Conservation (phyloP, 2,888 invertebrate species). For the Dilophus febrilis region DNA sequence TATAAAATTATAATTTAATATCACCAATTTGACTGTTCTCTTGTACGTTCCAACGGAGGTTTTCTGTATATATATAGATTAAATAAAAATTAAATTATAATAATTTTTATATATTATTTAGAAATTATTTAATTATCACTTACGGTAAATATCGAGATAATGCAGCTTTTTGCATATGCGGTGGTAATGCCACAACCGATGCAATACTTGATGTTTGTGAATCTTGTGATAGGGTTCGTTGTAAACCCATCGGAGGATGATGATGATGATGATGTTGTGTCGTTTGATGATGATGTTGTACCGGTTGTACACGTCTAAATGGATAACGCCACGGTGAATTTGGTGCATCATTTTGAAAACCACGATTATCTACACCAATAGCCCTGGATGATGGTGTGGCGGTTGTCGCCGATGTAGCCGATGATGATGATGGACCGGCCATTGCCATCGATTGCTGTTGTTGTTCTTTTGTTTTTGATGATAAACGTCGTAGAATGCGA, state of each 20-base stretch:
- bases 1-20: not conserved
- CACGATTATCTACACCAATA: constrained; percentile 51
- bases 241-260: constrained; percentile 29
- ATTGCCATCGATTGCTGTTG: constrained; percentile 13
- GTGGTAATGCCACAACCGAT: constrained; percentile 33
- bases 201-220: constrained; percentile 38
- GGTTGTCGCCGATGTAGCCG: constrained; percentile 18
- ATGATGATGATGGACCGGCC: constrained; percentile 25
- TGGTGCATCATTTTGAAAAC: constrained; percentile 45
- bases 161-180: constrained; percentile 27
- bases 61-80: constrained; percentile 13
- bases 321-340: constrained; percentile 65
- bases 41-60: constrained; percentile 26
- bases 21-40: constrained; percentile 29
- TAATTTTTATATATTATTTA: not conserved
- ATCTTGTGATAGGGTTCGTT: constrained; percentile 39
- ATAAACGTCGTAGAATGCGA: constrained; percentile 53
- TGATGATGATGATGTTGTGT: constrained; percentile 33
- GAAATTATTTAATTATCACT: constrained; percentile 11
- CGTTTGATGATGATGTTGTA: constrained; percentile 20
- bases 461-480: constrained; percentile 47
- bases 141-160: constrained; percentile 29
- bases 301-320: constrained; percentile 27
- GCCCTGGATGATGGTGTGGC: constrained; percentile 25
- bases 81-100: not conserved